Evolutionary conservation across 2,888 invertebrate species (phyloP).

Genomic region (Anthoptus insignis): DNA sequence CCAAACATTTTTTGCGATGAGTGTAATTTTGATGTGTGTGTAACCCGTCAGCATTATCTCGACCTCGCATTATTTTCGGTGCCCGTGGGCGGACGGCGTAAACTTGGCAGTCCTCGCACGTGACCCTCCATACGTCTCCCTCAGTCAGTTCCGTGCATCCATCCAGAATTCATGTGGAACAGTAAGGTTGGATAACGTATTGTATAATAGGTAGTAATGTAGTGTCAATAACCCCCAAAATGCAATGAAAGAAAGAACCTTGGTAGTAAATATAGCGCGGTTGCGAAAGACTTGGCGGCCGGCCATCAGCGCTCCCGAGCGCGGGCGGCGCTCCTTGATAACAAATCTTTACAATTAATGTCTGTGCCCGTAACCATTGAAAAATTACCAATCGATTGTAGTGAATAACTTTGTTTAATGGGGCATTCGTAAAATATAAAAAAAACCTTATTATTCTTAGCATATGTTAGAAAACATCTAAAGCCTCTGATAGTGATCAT

Average conservation of each 20-base stretch:
- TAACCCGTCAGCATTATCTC: slow-evolving; percentile 52
- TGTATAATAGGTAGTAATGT: slow-evolving; percentile 71
- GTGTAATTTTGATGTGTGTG: slow-evolving; percentile 5
- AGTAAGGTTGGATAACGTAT: slow-evolving; percentile 66
- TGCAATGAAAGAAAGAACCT: slow-evolving; percentile 81
- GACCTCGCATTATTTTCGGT: slow-evolving; percentile 76
- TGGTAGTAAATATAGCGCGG: slow-evolving; percentile 76
- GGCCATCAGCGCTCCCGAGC: slow-evolving; percentile 60
- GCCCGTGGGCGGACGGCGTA: slow-evolving; percentile 62
- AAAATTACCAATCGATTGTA: neutral
- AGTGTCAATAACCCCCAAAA: slow-evolving; percentile 86
- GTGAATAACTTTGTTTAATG: no score
- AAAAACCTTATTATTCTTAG: no score
- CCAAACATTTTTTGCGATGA: neutral
- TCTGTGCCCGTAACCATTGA: slow-evolving; percentile 1
- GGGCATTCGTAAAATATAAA: no score
- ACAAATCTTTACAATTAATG: slow-evolving; percentile 57
- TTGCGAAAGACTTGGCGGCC: slow-evolving; percentile 81
- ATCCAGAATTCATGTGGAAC: slow-evolving; percentile 60
- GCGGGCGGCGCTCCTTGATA: slow-evolving; percentile 63
- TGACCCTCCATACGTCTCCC: slow-evolving; percentile 53
- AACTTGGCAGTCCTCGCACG: slow-evolving; percentile 75
- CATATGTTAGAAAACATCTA: no score
- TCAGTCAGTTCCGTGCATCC: slow-evolving; percentile 54
- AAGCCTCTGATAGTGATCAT: no score